Evolutionary conservation across 2,113 vertebrate genomes (phyloP).

Genomic region (Alosa alosa): DNA sequence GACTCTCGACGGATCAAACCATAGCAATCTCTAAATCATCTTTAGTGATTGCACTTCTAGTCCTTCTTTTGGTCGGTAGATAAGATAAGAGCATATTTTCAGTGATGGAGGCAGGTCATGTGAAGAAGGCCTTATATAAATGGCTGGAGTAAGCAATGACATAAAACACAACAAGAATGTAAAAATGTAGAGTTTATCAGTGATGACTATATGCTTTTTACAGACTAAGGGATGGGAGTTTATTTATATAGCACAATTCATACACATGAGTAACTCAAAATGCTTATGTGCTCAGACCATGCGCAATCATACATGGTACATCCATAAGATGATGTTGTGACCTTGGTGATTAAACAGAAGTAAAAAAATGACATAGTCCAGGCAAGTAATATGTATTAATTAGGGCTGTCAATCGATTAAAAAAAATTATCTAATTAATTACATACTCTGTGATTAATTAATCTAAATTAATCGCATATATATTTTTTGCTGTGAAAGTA

Average conservation of each 20-base stretch:
- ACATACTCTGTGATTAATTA: too few species aligned
- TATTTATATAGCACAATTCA: not conserved
- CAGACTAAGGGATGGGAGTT: not conserved
- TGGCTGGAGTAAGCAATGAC: constrained; percentile 9
- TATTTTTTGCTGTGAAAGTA: too few species aligned
- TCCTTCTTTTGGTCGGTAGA: not conserved
- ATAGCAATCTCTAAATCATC: not conserved
- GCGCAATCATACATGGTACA: not conserved
- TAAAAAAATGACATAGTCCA: not conserved
- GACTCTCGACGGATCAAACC: not conserved
- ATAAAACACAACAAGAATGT: constrained; percentile 35
- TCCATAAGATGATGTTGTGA: not conserved
- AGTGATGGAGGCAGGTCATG: not conserved
- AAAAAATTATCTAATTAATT: too few species aligned
- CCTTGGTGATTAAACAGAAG: not conserved
- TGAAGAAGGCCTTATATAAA: constrained; percentile 17
- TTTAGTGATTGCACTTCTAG: not conserved
- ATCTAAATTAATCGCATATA: too few species aligned
- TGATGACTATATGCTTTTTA: not conserved
- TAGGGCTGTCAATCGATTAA: too few species aligned
- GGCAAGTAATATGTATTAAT: too few species aligned
- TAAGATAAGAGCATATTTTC: not conserved
- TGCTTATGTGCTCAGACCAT: not conserved
- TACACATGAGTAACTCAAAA: not conserved
- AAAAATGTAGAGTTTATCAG: not conserved